Evolutionary conservation across 2,888 invertebrate genomes (phyloP).

Genomic region (Vanessa cardui): DNA sequence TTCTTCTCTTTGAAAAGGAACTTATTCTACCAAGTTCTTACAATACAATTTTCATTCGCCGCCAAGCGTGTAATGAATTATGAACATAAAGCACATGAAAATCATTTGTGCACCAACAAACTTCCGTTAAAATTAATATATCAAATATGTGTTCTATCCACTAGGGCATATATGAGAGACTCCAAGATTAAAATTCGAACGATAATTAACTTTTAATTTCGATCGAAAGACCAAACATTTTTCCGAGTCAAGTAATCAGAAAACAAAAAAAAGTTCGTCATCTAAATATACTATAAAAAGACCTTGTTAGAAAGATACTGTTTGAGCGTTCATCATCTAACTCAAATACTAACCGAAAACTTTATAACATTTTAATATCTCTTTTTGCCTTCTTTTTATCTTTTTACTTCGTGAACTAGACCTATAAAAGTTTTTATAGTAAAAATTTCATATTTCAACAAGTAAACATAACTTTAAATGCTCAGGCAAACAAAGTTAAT

Average conservation of each 20-base stretch:
- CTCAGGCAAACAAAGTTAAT: slow-evolving; percentile 2
- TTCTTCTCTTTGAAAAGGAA: too few relatives aligned
- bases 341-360: slow-evolving; percentile 29
- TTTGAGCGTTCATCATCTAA: slow-evolving; percentile 23
- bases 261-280: slow-evolving; percentile 5
- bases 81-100: too few relatives aligned
- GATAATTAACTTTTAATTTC: not conserved
- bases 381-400: slow-evolving; percentile 31
- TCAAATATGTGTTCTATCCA: too few relatives aligned
- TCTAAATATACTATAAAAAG: slow-evolving; percentile 20
- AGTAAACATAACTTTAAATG: slow-evolving; percentile 2
- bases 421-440: slow-evolving; percentile 29
- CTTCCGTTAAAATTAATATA: too few relatives aligned
- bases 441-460: slow-evolving; percentile 21
- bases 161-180: too few relatives aligned
- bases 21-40: too few relatives aligned
- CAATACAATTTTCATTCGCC: too few relatives aligned
- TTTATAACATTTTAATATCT: slow-evolving; percentile 33
- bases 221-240: not conserved
- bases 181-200: not conserved
- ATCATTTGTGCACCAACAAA: too few relatives aligned
- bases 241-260: not conserved
- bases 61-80: too few relatives aligned
- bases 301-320: slow-evolving; percentile 22
- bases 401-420: slow-evolving; percentile 17